Conservation (phyloP, 2,888 invertebrate species). For the Andrena praecox region DNA sequence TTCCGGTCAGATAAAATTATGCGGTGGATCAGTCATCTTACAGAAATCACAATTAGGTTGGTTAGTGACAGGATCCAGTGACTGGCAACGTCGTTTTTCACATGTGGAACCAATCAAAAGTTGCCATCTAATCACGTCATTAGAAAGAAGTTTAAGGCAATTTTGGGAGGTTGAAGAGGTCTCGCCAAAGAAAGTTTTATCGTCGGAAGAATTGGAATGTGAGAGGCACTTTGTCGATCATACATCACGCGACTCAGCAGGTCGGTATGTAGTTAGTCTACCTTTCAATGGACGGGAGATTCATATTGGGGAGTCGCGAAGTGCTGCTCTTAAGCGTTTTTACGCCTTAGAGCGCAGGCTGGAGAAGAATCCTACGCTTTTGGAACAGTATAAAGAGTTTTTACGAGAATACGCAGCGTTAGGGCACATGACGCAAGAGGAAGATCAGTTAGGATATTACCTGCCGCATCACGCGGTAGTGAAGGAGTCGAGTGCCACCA, state of each 20-base stretch:
- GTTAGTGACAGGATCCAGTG: background rate
- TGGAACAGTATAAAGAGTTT: background rate
- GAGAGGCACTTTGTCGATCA: background rate
- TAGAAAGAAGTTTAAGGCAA: background rate
- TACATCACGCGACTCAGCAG: background rate
- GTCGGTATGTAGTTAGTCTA: background rate
- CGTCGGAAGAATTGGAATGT: background rate
- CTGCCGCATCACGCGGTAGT: background rate
- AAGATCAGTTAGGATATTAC: background rate
- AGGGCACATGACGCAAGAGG: background rate
- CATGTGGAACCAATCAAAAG: background rate
- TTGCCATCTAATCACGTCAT: background rate
- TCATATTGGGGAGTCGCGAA: background rate
- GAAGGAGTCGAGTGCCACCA: background rate
- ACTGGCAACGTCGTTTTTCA: too few species aligned
- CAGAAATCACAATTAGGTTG: constrained; percentile 21
- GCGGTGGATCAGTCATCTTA: background rate
- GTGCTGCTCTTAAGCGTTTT: background rate
- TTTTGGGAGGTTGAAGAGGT: constrained; percentile 17
- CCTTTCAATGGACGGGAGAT: background rate
- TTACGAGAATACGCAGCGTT: background rate
- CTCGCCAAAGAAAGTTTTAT: background rate
- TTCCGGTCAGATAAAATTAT: background rate
- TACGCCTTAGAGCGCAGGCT: background rate
- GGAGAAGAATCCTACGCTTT: background rate